Base-by-base conservation (phyloP, 2,888 invertebrate species). In the Heliconius charithonia region DNA sequence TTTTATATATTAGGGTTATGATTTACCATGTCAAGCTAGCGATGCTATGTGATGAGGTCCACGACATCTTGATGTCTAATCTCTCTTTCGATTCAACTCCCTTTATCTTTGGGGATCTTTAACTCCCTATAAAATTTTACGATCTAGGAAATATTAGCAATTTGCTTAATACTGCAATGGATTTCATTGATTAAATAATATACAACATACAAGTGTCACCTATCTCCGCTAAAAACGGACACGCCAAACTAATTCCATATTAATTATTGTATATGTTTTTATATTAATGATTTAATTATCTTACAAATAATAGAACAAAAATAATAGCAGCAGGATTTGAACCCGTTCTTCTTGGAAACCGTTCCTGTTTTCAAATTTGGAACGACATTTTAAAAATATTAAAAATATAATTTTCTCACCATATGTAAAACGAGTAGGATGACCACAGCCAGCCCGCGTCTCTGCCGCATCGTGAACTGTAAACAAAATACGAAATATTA, bases 391-490 rank as follows among this genome's bases (percentile, higher is more conserved):
- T 22, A 0, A 51, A 51, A 51, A 22, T 22, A 19, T 51, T 9
- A 9, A 1, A 51, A 51, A 51, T 51, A 51, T 2, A 59, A 59
- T 59, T 13, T 78, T 79, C 93, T 93, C 84, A 94, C 95, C 94
- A 92, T 90, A 81, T 94, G 93, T 89, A 94, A 90, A 85, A 94
- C 89, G 86, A 95, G 92, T 79, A 95, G 90, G 81, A 93, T 88
- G 81, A 91, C 91, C 88, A 94, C 88, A 81, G 89, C 88, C 83
- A 91, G 85, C 81, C 90, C 89, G 82, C 92, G 88, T 85, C 91
- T 86, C 83, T 87, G 89, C 90, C 93, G 92, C 95, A 95, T 95
- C 88, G 81, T 91, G 85, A 89, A 86, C 93, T 94, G 94, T 87
- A 86, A 86, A 92, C 88, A 94, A 92, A 88, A 86, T 88, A 83